Percentiles rank a stretch among this genome's conserved stretches.
Conservation (phyloP, 2,888 invertebrate genomes). For the Gari tellinella region DNA sequence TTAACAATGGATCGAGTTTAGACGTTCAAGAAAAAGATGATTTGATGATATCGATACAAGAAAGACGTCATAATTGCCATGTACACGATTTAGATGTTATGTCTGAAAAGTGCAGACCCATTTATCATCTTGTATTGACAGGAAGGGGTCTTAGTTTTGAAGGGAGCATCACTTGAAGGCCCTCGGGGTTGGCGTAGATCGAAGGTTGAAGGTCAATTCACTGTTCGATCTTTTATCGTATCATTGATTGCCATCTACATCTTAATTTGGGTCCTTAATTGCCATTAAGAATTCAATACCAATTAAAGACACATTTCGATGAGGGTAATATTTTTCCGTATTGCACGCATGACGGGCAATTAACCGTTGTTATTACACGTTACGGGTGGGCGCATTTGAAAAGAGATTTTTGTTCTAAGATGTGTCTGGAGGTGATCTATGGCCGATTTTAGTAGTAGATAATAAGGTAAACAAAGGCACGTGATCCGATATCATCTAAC, state of each 20-base stretch:
- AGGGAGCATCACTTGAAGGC: neutral
- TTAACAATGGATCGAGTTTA: too few relatives aligned
- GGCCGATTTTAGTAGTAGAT: conserved; percentile 48
- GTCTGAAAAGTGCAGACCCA: conserved; percentile 14
- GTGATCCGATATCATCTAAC: conserved; percentile 42
- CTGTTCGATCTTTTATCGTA: too few relatives aligned
- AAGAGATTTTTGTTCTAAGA: conserved; percentile 4
- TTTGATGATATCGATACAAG: too few relatives aligned
- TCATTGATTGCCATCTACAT: conserved; percentile 13
- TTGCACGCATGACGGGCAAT: conserved; percentile 2
- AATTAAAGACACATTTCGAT: conserved; percentile 31
- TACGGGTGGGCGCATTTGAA: conserved; percentile 8
- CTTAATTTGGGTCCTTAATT: conserved; percentile 44
- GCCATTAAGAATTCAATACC: conserved; percentile 45
- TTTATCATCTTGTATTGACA: conserved; percentile 36
- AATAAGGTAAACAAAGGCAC: conserved; percentile 45
- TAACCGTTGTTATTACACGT: neutral
- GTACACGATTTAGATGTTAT: neutral
- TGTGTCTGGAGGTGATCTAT: conserved; percentile 43
- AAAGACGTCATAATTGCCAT: too few relatives aligned
- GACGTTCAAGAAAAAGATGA: too few relatives aligned
- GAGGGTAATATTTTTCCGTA: neutral
- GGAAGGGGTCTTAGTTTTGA: neutral
- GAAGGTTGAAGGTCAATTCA: too few relatives aligned
- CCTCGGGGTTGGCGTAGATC: too few relatives aligned